These are phyloP conservation scores for Adrianichthys oophorus DNA, from an alignment of 2,797 vertebrate genomes.

Conservation along the genomic window DNA sequence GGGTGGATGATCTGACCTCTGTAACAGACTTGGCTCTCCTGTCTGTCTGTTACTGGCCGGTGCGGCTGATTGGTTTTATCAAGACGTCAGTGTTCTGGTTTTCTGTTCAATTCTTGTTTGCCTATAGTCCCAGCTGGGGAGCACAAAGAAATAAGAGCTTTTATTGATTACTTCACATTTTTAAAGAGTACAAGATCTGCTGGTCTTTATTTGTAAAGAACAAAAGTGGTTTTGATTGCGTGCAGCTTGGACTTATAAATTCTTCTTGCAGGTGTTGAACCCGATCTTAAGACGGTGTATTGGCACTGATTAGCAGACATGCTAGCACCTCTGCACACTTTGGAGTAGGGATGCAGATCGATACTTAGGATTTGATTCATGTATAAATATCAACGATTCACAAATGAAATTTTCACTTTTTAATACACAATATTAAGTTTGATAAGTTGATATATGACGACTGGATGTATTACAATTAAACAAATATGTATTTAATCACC, in stretches of 20 bases:
- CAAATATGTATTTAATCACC: no score
- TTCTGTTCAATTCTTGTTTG: slow-evolving; percentile 18
- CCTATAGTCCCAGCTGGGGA: slow-evolving; percentile 12
- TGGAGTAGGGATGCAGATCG: no score
- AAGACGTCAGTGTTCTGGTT: slow-evolving; percentile 29
- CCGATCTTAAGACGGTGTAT: slow-evolving; percentile 14
- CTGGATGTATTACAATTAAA: no score
- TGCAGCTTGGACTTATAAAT: slow-evolving; percentile 14
- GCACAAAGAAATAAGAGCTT: slow-evolving; percentile 2
- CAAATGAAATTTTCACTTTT: no score
- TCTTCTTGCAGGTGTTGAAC: slow-evolving; percentile 39
- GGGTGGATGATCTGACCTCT: slow-evolving; percentile 54
- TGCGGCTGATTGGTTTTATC: slow-evolving; percentile 28
- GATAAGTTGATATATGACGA: no score
- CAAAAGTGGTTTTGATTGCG: slow-evolving; percentile 16
- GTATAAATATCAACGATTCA: no score
- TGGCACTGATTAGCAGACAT: slow-evolving; percentile 12
- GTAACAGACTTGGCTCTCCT: slow-evolving; percentile 37
- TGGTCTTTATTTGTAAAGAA: slow-evolving; percentile 11
- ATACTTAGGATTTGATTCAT: no score
- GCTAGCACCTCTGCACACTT: no score
- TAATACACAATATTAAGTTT: no score
- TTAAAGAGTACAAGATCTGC: slow-evolving; percentile 1
- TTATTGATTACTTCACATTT: slow-evolving; percentile 17
- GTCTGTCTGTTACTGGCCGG: slow-evolving; percentile 19